A percentile compares a stretch with the other conserved stretches of the same genome.
Conservation (phyloP, 2,888 invertebrate genomes). For the Heliconius hortense region DNA sequence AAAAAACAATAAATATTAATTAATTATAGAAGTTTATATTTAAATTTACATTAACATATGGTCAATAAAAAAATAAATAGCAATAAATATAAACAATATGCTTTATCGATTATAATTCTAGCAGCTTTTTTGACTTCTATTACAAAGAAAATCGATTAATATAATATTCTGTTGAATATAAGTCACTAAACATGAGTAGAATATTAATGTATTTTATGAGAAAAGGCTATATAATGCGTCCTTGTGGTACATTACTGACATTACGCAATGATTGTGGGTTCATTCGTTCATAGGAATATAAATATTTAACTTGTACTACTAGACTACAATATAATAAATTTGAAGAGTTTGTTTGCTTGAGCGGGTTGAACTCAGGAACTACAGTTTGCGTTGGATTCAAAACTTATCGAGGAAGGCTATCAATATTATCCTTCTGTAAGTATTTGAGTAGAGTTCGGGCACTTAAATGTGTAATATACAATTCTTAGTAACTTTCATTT, state of each 20-base stretch:
- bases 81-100: neutral
- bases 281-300: neutral
- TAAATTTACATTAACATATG: too few species aligned
- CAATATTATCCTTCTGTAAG: too few species aligned
- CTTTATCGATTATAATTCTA: neutral
- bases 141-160: constrained; percentile 2
- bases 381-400: neutral
- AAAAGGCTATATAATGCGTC: neutral
- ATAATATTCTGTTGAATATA: neutral
- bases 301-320: neutral
- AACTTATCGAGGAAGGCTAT: neutral
- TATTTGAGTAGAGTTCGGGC: neutral
- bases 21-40: too few species aligned
- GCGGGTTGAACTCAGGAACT: neutral
- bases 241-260: neutral
- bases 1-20: neutral
- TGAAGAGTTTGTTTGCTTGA: neutral
- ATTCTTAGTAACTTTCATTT: neutral
- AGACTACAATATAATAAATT: neutral
- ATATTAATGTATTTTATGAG: neutral
- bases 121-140: neutral
- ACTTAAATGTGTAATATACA: neutral
- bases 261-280: neutral
- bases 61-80: neutral
- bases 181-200: neutral